Percentiles rank a stretch among this genome's conserved stretches.
Evolutionary conservation across 2,888 invertebrate genomes (phyloP).

Genomic region (Orgyia antiqua): DNA sequence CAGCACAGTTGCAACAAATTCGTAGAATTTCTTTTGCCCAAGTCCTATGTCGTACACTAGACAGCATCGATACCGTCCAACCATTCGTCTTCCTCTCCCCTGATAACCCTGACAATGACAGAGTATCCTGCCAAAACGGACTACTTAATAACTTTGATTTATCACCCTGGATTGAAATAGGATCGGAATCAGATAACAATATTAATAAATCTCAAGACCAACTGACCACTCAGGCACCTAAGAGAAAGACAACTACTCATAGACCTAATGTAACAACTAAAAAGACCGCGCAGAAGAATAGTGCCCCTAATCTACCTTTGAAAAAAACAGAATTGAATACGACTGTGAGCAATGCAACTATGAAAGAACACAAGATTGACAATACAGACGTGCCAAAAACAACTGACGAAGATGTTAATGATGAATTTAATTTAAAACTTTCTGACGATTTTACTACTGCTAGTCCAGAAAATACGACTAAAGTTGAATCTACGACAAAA

Average conservation of each 20-base stretch:
- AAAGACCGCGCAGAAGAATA: conserved; percentile 11
- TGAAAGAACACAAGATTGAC: conserved; percentile 26
- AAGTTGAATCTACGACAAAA: conserved; percentile 20
- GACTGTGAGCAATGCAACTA: conserved; percentile 33
- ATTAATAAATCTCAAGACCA: conserved; percentile 51
- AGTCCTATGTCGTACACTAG: conserved; percentile 83
- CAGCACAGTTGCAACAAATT: conserved; percentile 86
- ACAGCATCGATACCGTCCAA: conserved; percentile 81
- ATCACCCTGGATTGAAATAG: conserved; percentile 79
- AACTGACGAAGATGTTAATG: conserved; percentile 24
- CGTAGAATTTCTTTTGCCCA: conserved; percentile 84
- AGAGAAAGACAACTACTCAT: conserved; percentile 30
- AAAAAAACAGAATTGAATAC: conserved; percentile 29
- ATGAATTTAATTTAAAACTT: conserved; percentile 28
- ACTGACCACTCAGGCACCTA: conserved; percentile 36
- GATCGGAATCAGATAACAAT: conserved; percentile 53
- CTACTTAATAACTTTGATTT: conserved; percentile 78
- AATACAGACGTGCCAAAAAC: conserved; percentile 25
- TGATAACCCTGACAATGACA: conserved; percentile 78
- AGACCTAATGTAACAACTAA: conserved; percentile 35
- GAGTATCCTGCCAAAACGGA: conserved; percentile 76
- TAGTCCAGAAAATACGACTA: conserved; percentile 12
- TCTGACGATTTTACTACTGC: conserved; percentile 25
- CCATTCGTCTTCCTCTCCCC: conserved; percentile 83
- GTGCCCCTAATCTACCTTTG: conserved; percentile 25